Percentiles rank a stretch among this genome's conserved stretches.
Evolutionary conservation across 2,888 invertebrate genomes (phyloP).

Genomic region (Papilio demoleus): DNA sequence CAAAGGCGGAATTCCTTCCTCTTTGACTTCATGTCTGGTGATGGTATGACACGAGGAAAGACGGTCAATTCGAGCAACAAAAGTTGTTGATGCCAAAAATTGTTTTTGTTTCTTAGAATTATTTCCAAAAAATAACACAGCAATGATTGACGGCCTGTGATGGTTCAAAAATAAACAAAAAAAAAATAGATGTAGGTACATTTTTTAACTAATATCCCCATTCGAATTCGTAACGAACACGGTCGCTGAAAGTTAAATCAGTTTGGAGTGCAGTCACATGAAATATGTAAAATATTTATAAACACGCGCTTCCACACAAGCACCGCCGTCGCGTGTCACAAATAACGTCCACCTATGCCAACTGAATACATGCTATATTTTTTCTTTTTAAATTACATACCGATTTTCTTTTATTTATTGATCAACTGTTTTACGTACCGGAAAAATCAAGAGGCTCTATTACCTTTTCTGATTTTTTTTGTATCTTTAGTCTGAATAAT

Average conservation of each 20-base stretch:
- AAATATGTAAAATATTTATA: conserved; percentile 29
- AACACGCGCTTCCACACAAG: conserved; percentile 36
- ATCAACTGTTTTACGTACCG: neutral
- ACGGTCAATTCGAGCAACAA: too few relatives aligned
- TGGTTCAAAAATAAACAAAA: neutral
- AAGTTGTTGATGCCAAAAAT: too few relatives aligned
- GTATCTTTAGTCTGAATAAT: too few relatives aligned
- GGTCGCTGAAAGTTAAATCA: conserved; percentile 32
- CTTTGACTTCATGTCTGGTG: too few relatives aligned
- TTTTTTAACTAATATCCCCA: neutral
- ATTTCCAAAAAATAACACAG: neutral
- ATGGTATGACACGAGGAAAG: too few relatives aligned
- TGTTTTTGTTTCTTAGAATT: too few relatives aligned
- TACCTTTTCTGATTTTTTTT: too few relatives aligned
- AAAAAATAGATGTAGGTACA: neutral
- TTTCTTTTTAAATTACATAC: conserved; percentile 23
- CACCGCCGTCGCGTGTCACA: conserved; percentile 31
- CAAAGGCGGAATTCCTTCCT: too few relatives aligned
- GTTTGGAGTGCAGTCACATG: conserved; percentile 34
- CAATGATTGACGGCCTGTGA: too few relatives aligned
- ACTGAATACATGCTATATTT: conserved; percentile 16
- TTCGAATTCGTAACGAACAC: conserved; percentile 25
- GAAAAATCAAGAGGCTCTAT: too few relatives aligned
- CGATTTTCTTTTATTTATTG: conserved; percentile 11
- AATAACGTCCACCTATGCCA: conserved; percentile 29